Evolutionary conservation across 2,113 vertebrate genomes (phyloP).

Genomic region (Nerophis lumbriciformis): DNA sequence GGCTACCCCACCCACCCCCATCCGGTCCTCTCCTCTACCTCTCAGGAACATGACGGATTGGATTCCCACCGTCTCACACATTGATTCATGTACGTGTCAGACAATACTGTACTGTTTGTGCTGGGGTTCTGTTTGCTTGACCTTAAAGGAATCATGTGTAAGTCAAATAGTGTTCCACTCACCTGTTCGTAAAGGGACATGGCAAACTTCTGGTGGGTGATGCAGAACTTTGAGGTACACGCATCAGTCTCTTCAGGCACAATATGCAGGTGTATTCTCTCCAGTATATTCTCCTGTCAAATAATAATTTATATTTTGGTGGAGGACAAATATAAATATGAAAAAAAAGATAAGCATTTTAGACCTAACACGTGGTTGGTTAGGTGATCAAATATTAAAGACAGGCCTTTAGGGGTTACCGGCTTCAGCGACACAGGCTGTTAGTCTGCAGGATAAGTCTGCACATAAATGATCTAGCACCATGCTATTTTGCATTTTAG

Average conservation of each 20-base stretch:
- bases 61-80: slow-evolving; percentile 39
- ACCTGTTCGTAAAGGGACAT: slow-evolving; percentile 98
- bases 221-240: slow-evolving; percentile 94
- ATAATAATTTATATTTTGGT: slow-evolving; percentile 7
- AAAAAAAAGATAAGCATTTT: background rate
- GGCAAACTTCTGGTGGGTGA: slow-evolving; percentile 97
- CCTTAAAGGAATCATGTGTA: background rate
- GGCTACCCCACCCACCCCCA: background rate
- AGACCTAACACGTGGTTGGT: background rate
- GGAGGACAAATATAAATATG: background rate
- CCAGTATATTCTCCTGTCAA: slow-evolving; percentile 88
- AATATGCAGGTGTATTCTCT: slow-evolving; percentile 91
- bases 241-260: slow-evolving; percentile 87
- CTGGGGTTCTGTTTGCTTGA: background rate
- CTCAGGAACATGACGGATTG: slow-evolving; percentile 56
- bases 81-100: slow-evolving; percentile 44
- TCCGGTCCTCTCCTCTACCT: slow-evolving; percentile 24
- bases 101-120: slow-evolving; percentile 6
- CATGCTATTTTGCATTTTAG: slow-evolving; percentile 5
- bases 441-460: slow-evolving; percentile 25
- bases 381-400: slow-evolving; percentile 43
- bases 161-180: slow-evolving; percentile 7
- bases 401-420: slow-evolving; percentile 37
- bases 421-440: slow-evolving; percentile 37
- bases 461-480: slow-evolving; percentile 28